Percentiles rank a stretch among this genome's conserved stretches.
These are phyloP conservation scores for Pagetopsis macropterus DNA, from an alignment of 2,797 vertebrate genomes.

Conservation along the genomic window DNA sequence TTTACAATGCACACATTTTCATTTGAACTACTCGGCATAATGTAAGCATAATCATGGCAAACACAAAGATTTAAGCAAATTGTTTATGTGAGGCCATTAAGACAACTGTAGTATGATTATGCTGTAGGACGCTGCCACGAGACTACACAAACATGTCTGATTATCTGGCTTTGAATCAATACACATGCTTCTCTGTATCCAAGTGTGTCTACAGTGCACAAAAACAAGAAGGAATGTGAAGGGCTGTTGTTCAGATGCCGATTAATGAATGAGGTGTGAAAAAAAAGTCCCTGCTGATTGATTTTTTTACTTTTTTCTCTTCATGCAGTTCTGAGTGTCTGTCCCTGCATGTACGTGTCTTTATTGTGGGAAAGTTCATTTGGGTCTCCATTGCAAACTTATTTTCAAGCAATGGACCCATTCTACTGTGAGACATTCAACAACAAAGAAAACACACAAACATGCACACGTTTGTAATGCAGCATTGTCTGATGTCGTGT, in stretches of 20 bases:
- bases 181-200: conserved; percentile 44
- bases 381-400: conserved; percentile 44
- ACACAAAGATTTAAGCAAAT: conserved; percentile 14
- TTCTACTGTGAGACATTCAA: conserved; percentile 36
- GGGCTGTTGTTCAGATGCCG: conserved; percentile 14
- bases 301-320: conserved; percentile 38
- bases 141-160: conserved; percentile 64
- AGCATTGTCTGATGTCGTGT: background rate
- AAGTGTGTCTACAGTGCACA: conserved; percentile 8
- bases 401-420: conserved; percentile 40
- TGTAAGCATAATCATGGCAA: background rate
- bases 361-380: conserved; percentile 50
- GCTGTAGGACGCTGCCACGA: conserved; percentile 36
- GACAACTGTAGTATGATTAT: conserved; percentile 25
- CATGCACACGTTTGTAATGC: background rate
- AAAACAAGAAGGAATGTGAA: conserved; percentile 38
- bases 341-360: conserved; percentile 4
- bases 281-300: conserved; percentile 12
- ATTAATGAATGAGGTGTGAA: conserved; percentile 25
- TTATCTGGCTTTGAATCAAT: conserved; percentile 62
- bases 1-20: background rate
- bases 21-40: background rate
- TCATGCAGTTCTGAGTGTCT: conserved; percentile 12
- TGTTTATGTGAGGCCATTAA: conserved; percentile 28
- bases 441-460: conserved; percentile 23